A percentile compares a stretch with the other conserved stretches of the same genome.
Conservation (phyloP, 2,113 vertebrate genomes). For the Hippotragus niger region DNA sequence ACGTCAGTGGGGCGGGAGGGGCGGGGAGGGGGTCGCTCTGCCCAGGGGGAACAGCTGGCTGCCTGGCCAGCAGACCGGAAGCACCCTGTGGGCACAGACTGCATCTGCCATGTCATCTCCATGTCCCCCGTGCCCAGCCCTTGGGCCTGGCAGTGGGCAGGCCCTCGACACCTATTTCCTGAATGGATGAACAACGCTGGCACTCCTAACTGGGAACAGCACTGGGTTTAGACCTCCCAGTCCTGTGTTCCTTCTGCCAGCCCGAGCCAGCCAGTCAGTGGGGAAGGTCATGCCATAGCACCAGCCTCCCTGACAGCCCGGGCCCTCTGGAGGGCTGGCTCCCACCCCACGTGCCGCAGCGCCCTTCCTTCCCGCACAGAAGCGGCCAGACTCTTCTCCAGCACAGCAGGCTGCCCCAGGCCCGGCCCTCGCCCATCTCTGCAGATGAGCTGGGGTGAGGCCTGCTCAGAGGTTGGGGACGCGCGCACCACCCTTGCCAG, state of each 20-base stretch:
- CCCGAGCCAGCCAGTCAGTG: neutral
- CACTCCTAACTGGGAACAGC: neutral
- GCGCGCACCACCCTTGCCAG: slow-evolving; percentile 80
- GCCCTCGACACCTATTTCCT: neutral
- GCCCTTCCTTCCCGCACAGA: slow-evolving; percentile 67
- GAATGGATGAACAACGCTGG: rapidly evolving
- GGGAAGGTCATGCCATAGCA: neutral
- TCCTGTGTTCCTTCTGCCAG: neutral
- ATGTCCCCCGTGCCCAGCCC: too few relatives aligned
- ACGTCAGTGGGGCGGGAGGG: neutral
- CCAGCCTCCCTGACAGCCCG: neutral
- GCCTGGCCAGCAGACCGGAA: neutral
- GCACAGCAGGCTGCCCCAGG: slow-evolving; percentile 46
- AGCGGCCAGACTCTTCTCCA: slow-evolving; percentile 56
- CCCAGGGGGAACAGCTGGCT: neutral
- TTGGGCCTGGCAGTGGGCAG: neutral
- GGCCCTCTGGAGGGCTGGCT: slow-evolving; percentile 16
- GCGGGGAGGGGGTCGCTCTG: neutral
- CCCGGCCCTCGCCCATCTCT: slow-evolving; percentile 12
- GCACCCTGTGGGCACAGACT: neutral
- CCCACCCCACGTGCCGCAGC: slow-evolving; percentile 53
- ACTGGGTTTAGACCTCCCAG: neutral
- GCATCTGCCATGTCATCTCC: neutral
- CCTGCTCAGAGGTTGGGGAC: slow-evolving; percentile 65
- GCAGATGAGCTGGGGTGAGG: slow-evolving; percentile 56